Evolutionary conservation across 1,140 invertebrate genomes (phyloP), one percentile per base, ranked within the genome.

Genomic region (Saccostrea cuccullata): DNA sequence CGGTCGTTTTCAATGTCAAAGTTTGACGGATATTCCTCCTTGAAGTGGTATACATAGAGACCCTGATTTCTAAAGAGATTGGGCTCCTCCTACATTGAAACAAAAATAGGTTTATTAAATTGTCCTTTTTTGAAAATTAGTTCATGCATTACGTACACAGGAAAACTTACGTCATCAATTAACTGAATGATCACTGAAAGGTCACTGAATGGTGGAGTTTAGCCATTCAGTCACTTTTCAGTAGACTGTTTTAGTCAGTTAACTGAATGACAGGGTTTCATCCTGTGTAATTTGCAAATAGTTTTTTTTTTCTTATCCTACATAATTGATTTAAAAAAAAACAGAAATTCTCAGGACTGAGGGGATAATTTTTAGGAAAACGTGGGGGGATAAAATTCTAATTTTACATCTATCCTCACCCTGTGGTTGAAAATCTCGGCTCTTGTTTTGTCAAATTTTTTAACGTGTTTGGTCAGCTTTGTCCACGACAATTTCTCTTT

Each of bases 401-500:
- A 47, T 47, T 47, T 47, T 47, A 47, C 0, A 47, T n/a, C n/a
- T 47, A 47, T 15, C 26, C 26, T 77, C 11, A 77, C 70, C 70
- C 15, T 77, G 30, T 77, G 70, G 12, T 77, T 77, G 26, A 15
- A 77, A 17, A 77, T 77, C 26, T 77, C 70, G 0, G 70, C 70
- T 36, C 2, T 13, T 30, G 70, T 15, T 84, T 84, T 55, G 23
- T 86, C 30, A 2, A 86, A 60, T 26, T 82, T 82, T 2, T n/a
- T 84, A 6, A 92, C n/a, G 13, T 89, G 89, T 47, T 90, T 88
- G 4, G 89, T 88, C 8, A 93, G 89, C 58, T 91, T 90, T 2
- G 93, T 93, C 93, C 93, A 93, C 2, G 92, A 91, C n/a, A 91
- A 58, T 60, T 91, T 92, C 36, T 90, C 70, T 86, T 90, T 73